phyloP scores from a whole-genome alignment of 2,113 vertebrate species.

The Caloenas nicobarica region DNA sequence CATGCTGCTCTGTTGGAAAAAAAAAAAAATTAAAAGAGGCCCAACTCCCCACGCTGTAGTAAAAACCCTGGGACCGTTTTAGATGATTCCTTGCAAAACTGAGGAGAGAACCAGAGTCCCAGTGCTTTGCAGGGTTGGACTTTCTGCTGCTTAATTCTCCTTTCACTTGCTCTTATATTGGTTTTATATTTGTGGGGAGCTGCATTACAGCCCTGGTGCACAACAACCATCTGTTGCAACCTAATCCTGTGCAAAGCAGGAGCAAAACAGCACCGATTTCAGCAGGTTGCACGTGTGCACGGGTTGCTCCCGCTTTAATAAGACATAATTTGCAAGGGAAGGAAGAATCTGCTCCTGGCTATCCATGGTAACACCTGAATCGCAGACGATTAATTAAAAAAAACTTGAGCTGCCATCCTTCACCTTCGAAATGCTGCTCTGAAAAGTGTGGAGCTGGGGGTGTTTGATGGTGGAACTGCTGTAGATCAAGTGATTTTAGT shows the following conservation, averaged over 20 bases:
- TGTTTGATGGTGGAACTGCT: background rate
- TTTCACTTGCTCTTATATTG: fast-evolving
- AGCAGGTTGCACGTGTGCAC: fast-evolving
- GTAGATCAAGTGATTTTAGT: background rate
- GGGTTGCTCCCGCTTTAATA: background rate
- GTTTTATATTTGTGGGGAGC: background rate
- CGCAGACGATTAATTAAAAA: background rate
- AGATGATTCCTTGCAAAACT: background rate
- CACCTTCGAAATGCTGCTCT: background rate
- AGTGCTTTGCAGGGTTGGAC: background rate
- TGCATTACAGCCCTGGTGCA: background rate
- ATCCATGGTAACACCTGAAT: background rate
- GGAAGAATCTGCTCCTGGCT: background rate
- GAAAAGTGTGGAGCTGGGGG: fast-evolving
- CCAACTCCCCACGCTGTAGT: fast-evolving
- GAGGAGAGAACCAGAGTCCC: background rate
- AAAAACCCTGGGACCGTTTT: background rate
- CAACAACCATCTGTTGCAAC: background rate
- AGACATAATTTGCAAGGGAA: background rate
- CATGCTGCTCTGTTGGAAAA: no score
- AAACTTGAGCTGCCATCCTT: background rate
- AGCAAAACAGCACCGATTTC: fast-evolving
- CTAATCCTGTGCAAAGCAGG: background rate
- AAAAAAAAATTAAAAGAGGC: background rate
- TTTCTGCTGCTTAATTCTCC: background rate